A percentile compares a stretch with the other conserved stretches of the same genome.
Evolutionary conservation across 2,797 vertebrate genomes (phyloP).

Genomic region (Anguilla anguilla): DNA sequence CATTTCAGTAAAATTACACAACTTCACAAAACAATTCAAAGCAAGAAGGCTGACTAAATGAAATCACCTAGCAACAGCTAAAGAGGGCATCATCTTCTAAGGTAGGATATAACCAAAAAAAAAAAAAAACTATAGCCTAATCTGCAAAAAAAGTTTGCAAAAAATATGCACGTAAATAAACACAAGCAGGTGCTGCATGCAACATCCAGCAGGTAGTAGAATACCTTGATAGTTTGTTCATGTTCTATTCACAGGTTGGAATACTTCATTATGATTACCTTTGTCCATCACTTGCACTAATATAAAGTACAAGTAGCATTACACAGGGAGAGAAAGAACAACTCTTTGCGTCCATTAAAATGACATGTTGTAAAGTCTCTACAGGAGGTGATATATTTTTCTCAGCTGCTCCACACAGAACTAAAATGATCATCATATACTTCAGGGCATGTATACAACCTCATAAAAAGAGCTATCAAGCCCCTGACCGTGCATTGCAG

Average conservation of each 20-base stretch:
- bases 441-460: background rate
- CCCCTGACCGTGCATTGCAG: background rate
- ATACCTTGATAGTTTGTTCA: background rate
- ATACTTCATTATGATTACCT: background rate
- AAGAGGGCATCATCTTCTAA: background rate
- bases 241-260: background rate
- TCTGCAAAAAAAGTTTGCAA: background rate
- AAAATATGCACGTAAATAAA: background rate
- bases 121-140: background rate
- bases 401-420: slow-evolving; percentile 19
- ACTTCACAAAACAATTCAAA: background rate
- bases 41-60: background rate
- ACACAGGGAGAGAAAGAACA: background rate
- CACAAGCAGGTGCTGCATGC: background rate
- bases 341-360: background rate
- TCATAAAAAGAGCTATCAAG: background rate
- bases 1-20: background rate
- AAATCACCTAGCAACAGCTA: background rate
- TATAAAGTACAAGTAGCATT: background rate
- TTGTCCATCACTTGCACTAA: background rate
- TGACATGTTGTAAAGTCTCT: background rate
- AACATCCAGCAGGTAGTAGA: background rate
- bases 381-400: background rate
- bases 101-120: background rate
- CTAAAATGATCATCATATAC: background rate